Percentiles rank a stretch among this genome's conserved stretches.
These are phyloP conservation scores for Cynopterus brachyotis DNA, from an alignment of 2,113 vertebrate species.

Conservation along the genomic window DNA sequence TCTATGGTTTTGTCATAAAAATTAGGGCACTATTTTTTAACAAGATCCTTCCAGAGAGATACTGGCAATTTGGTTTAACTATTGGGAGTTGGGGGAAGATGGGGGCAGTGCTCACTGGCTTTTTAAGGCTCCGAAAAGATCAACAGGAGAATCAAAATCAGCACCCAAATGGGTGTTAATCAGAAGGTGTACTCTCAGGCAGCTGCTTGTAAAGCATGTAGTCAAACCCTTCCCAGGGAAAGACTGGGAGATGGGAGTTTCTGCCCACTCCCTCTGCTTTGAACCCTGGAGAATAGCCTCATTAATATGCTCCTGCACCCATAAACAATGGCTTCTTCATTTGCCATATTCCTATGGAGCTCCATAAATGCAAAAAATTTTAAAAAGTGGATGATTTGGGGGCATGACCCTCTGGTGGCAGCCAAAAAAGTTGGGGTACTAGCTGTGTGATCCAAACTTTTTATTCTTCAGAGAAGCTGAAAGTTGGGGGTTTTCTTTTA, in stretches of 20 bases:
- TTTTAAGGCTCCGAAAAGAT: background rate
- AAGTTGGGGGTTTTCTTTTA: background rate
- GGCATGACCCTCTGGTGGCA: too few species aligned
- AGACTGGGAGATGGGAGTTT: background rate
- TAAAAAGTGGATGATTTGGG: background rate
- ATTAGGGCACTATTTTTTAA: background rate
- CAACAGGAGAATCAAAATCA: background rate
- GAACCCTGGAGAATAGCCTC: background rate
- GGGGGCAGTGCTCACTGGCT: background rate
- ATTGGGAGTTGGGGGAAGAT: background rate
- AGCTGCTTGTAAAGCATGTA: background rate
- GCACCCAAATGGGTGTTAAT: background rate
- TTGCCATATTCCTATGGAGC: background rate
- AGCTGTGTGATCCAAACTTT: background rate
- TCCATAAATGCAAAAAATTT: background rate
- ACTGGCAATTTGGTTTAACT: background rate
- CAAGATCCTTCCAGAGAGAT: background rate
- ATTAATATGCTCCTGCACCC: too few species aligned
- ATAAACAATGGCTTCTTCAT: background rate
- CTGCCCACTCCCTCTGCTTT: background rate
- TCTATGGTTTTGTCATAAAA: background rate
- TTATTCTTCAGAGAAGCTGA: background rate
- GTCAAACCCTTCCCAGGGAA: background rate
- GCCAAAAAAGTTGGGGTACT: background rate
- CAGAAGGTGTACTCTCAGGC: background rate